A percentile compares a stretch with the other conserved stretches of the same genome.
These are phyloP conservation scores for Ennomos quercinarius DNA, from an alignment of 2,888 invertebrate genomes.

Conservation along the genomic window DNA sequence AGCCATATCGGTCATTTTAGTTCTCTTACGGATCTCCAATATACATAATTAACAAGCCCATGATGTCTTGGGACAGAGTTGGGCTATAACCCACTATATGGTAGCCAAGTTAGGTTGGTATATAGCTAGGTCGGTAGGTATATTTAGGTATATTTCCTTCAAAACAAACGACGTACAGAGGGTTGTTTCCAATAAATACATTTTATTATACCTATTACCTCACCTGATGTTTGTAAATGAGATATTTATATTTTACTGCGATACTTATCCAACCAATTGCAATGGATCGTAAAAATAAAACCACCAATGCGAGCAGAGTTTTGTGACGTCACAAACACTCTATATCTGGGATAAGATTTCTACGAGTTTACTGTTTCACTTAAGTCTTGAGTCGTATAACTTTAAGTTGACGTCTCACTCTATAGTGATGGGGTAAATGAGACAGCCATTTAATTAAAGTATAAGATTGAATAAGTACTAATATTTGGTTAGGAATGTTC, in stretches of 20 bases:
- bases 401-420: slow-evolving; percentile 16
- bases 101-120: too few species aligned
- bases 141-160: background rate
- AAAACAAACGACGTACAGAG: slow-evolving; percentile 2
- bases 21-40: too few species aligned
- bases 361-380: slow-evolving; percentile 23
- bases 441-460: too few species aligned
- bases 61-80: too few species aligned
- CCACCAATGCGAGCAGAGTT: slow-evolving; percentile 24
- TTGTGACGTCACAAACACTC: slow-evolving; percentile 25
- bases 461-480: too few species aligned
- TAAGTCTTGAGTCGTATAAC: slow-evolving; percentile 28
- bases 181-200: slow-evolving; percentile 16
- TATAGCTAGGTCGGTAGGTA: too few species aligned
- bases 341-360: slow-evolving; percentile 26
- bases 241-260: slow-evolving; percentile 24
- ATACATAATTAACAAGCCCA: too few species aligned
- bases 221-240: slow-evolving; percentile 26
- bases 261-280: slow-evolving; percentile 15
- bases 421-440: slow-evolving; percentile 19
- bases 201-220: slow-evolving; percentile 19
- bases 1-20: too few species aligned
- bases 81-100: too few species aligned
- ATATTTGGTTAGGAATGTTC: too few species aligned
- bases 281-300: slow-evolving; percentile 22